A percentile compares a stretch with the other conserved stretches of the same genome.
These are phyloP conservation scores for Marronus borbonicus DNA, from an alignment of 2,888 invertebrate species.

Conservation along the genomic window DNA sequence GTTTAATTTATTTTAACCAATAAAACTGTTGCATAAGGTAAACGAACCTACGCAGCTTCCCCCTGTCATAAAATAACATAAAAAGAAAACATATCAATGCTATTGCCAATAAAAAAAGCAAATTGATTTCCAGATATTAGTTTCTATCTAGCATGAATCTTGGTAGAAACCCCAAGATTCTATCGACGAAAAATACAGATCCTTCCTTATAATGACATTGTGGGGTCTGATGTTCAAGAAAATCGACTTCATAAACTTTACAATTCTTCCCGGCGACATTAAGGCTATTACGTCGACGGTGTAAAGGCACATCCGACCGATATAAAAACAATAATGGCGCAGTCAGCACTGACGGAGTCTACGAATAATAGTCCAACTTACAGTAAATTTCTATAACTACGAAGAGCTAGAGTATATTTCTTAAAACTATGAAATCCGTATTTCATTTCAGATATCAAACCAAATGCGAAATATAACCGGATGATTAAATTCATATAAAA, in stretches of 20 bases:
- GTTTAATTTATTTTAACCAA: too few species aligned
- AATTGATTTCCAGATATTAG: constrained; percentile 18
- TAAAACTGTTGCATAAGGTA: too few species aligned
- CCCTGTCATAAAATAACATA: background rate
- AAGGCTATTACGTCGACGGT: constrained; percentile 45
- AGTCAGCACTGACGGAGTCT: constrained; percentile 24
- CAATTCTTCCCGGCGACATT: constrained; percentile 45
- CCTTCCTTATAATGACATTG: constrained; percentile 1
- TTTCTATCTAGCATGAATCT: constrained; percentile 15
- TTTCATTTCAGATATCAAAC: background rate
- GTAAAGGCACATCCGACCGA: constrained; percentile 26
- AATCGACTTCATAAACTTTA: constrained; percentile 48
- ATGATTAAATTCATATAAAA: too few species aligned
- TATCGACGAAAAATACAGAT: constrained; percentile 18
- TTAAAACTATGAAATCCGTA: constrained; percentile 8
- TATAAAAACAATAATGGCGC: constrained; percentile 50
- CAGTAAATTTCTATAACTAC: constrained; percentile 35
- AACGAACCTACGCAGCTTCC: too few species aligned
- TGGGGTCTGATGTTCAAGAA: constrained; percentile 21
- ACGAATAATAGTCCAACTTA: constrained; percentile 28
- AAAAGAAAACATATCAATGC: background rate
- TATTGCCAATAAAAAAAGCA: background rate
- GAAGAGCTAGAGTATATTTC: constrained; percentile 37
- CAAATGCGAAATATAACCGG: background rate
- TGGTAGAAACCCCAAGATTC: too few species aligned